Evolutionary conservation across 2,888 invertebrate genomes (phyloP).

Genomic region (Sturmia bella): DNA sequence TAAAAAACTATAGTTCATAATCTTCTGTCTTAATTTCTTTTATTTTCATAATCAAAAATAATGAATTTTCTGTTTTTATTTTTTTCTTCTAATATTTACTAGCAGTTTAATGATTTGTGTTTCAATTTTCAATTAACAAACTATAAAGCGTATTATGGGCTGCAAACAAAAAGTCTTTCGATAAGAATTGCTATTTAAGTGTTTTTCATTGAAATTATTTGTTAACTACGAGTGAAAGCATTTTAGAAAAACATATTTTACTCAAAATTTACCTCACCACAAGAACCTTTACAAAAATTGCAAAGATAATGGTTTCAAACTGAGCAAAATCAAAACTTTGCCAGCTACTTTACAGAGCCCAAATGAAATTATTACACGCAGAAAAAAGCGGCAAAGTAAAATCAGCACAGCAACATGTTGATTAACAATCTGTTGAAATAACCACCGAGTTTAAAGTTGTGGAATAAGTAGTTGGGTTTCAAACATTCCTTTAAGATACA

Average conservation of each 20-base stretch:
- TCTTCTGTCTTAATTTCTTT: no score
- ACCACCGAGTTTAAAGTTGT: no score
- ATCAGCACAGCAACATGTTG: no score
- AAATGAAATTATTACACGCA: neutral
- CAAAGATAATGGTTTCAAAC: constrained; percentile 31
- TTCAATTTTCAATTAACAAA: neutral
- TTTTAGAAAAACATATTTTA: constrained; percentile 19
- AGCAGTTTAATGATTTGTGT: neutral
- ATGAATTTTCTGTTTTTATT: no score
- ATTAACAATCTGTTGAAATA: no score
- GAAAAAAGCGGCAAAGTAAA: constrained; percentile 1
- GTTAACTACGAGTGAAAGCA: neutral
- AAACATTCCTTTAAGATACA: no score
- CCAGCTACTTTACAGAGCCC: neutral
- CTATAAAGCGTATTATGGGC: no score
- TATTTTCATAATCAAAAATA: no score
- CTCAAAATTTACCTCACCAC: constrained; percentile 47
- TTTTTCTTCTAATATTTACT: no score
- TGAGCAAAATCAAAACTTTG: constrained; percentile 40
- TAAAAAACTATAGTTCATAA: no score
- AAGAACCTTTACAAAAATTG: constrained; percentile 32
- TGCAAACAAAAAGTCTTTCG: constrained; percentile 18
- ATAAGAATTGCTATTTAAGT: constrained; percentile 13
- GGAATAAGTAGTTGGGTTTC: no score
- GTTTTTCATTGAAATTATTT: neutral